Evolutionary conservation across 2,797 vertebrate genomes (phyloP).

Genomic region (Sorex maritimensis): DNA sequence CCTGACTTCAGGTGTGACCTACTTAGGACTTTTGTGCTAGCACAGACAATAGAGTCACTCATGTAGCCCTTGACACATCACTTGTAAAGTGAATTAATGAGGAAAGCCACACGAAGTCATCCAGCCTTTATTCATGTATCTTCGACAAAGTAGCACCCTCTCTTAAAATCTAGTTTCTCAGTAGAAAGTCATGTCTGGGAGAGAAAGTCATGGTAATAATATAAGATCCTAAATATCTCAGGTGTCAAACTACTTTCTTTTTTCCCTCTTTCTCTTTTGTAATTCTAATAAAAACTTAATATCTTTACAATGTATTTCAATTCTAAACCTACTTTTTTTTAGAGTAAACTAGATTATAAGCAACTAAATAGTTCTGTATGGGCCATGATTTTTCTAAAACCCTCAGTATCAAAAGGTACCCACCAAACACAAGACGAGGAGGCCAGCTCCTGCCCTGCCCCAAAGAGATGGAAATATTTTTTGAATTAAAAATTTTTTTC

Average conservation of each 20-base stretch:
- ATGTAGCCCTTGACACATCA: fast-evolving
- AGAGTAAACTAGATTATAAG: background rate
- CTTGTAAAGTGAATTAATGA: background rate
- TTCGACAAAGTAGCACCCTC: background rate
- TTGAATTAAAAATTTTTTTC: too few species aligned
- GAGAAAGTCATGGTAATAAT: background rate
- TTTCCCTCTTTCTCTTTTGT: background rate
- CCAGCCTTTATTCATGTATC: background rate
- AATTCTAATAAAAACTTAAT: constrained; percentile 20
- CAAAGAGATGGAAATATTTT: too few species aligned
- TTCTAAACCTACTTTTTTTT: background rate
- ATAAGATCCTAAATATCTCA: background rate
- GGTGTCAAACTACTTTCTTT: background rate
- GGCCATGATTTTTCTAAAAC: background rate
- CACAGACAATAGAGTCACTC: background rate
- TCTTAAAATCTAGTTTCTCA: constrained; percentile 24
- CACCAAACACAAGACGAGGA: background rate
- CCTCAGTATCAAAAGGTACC: background rate
- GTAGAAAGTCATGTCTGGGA: background rate
- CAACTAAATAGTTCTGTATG: background rate
- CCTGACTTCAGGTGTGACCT: background rate
- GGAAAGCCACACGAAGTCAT: background rate
- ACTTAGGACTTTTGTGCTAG: background rate
- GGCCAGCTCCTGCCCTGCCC: too few species aligned
- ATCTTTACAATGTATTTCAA: constrained; percentile 23